phyloP scores from a whole-genome alignment of 2,888 invertebrate species.

The Prosapia bicincta region DNA sequence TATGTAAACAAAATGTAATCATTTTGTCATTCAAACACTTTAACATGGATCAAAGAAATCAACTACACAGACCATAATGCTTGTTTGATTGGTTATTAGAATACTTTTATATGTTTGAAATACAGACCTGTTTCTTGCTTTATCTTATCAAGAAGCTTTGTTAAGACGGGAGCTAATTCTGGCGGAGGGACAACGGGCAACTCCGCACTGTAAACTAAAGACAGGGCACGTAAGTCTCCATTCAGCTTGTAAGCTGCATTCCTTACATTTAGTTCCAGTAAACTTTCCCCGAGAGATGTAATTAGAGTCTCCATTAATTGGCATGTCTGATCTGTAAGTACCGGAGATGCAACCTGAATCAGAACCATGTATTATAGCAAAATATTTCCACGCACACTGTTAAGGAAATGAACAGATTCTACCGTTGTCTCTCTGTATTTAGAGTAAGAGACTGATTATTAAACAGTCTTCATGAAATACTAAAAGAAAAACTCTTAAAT shows the following conservation, averaged over 20 bases:
- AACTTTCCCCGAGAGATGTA: conserved; percentile 54
- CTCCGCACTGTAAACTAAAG: conserved; percentile 52
- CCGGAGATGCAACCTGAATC: conserved; percentile 56
- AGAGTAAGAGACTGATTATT: too few relatives aligned
- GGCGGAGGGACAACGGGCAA: conserved; percentile 45
- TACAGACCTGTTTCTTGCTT: conserved; percentile 35
- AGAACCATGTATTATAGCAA: too few relatives aligned
- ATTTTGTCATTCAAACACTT: neutral
- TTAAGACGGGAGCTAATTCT: conserved; percentile 44
- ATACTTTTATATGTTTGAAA: neutral
- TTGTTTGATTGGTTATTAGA: neutral
- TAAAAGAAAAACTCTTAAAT: too few relatives aligned
- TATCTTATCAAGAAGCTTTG: conserved; percentile 45
- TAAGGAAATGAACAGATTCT: too few relatives aligned
- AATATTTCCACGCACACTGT: too few relatives aligned
- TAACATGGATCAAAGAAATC: neutral
- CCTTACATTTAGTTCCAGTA: conserved; percentile 50
- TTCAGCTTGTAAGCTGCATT: conserved; percentile 51
- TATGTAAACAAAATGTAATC: neutral
- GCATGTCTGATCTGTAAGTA: conserved; percentile 57
- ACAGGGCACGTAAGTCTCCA: conserved; percentile 56
- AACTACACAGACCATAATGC: neutral
- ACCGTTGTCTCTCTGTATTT: too few relatives aligned
- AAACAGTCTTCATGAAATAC: too few relatives aligned
- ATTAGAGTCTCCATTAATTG: conserved; percentile 59